Percentiles rank a stretch among this genome's conserved stretches.
These are phyloP conservation scores for Formica aserva DNA, from an alignment of 2,888 invertebrate genomes.

Conservation along the genomic window DNA sequence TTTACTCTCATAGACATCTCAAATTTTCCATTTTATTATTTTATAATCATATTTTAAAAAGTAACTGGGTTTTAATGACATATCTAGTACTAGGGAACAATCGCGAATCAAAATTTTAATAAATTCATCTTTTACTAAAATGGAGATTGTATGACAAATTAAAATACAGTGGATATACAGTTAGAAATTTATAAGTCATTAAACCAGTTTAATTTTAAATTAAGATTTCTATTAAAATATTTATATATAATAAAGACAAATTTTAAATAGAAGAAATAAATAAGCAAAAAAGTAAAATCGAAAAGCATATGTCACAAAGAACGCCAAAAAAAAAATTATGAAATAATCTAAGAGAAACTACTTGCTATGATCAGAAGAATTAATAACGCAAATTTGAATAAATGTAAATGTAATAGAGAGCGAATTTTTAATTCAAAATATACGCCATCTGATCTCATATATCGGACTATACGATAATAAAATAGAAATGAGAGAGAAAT, in stretches of 20 bases:
- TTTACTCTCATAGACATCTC: neutral
- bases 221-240: neutral
- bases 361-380: neutral
- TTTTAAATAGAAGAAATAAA: neutral
- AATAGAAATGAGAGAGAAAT: neutral
- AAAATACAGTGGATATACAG: neutral
- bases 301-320: neutral
- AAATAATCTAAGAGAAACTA: neutral
- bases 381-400: neutral
- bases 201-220: neutral
- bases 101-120: neutral
- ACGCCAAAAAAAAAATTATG: neutral
- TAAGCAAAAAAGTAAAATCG: neutral
- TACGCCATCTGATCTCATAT: neutral
- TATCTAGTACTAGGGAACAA: neutral
- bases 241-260: neutral
- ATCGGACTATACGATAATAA: neutral
- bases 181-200: neutral
- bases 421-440: conserved; percentile 16
- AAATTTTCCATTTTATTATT: neutral
- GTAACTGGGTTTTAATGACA: neutral
- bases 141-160: neutral
- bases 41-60: conserved; percentile 10
- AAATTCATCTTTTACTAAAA: neutral
- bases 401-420: conserved; percentile 2